phyloP scores from a whole-genome alignment of 2,888 invertebrate genomes.

The Noctua comes region DNA sequence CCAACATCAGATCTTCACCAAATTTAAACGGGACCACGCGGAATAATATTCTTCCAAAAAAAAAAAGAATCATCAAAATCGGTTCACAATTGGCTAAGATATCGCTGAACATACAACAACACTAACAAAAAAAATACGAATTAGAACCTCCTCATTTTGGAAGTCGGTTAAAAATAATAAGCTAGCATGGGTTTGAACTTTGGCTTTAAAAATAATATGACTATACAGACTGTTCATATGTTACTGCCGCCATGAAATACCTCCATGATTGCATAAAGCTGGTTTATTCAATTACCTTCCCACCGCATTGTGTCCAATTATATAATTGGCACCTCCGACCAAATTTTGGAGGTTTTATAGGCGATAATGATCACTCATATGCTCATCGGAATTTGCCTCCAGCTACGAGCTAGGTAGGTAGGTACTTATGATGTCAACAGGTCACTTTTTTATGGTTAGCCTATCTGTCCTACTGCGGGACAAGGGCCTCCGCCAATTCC shows the following conservation, averaged over 20 bases:
- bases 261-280: conserved; percentile 26
- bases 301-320: conserved; percentile 26
- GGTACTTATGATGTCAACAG: conserved; percentile 15
- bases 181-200: background rate
- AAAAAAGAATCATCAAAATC: too few species aligned
- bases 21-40: too few species aligned
- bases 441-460: background rate
- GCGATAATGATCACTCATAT: conserved; percentile 55
- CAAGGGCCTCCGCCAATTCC: too few species aligned
- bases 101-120: too few species aligned
- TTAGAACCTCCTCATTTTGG: too few species aligned
- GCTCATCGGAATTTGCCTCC: conserved; percentile 38
- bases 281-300: conserved; percentile 41
- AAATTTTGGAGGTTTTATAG: conserved; percentile 56
- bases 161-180: too few species aligned
- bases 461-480: too few species aligned
- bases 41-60: too few species aligned
- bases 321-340: conserved; percentile 44
- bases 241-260: conserved; percentile 24
- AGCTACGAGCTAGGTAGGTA: conserved; percentile 18
- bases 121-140: too few species aligned
- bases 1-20: too few species aligned
- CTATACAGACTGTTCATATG: background rate
- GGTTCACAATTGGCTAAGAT: too few species aligned
- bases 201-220: background rate